Conservation (phyloP, 1,140 invertebrate genomes). For the Nylanderia fulva region DNA sequence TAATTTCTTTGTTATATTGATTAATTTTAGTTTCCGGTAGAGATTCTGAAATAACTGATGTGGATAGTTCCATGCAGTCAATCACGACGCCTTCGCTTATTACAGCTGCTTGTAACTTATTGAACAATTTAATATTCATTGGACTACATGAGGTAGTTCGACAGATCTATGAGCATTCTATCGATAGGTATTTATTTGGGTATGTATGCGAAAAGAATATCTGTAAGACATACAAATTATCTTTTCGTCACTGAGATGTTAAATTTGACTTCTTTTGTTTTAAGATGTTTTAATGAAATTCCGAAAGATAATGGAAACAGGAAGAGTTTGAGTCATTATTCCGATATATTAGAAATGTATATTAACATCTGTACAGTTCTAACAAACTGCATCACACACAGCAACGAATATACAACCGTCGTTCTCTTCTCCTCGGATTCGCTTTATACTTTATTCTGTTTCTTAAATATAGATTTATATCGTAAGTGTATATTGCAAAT, state of each 20-base stretch:
- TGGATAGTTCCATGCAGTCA: slow-evolving; percentile 72
- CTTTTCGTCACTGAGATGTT: neutral
- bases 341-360: slow-evolving; percentile 86
- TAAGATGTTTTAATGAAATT: slow-evolving; percentile 81
- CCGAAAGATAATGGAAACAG: slow-evolving; percentile 76
- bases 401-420: slow-evolving; percentile 80
- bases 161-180: slow-evolving; percentile 80
- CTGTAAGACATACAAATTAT: neutral
- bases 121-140: slow-evolving; percentile 84
- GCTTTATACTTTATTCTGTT: slow-evolving; percentile 81
- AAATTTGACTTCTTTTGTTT: slow-evolving; percentile 44
- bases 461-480: slow-evolving; percentile 84
- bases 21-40: slow-evolving; percentile 65
- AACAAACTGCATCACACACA: slow-evolving; percentile 80
- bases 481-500: slow-evolving; percentile 78
- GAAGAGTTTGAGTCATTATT: slow-evolving; percentile 81
- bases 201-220: slow-evolving; percentile 58
- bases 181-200: slow-evolving; percentile 81
- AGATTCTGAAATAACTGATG: slow-evolving; percentile 71
- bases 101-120: slow-evolving; percentile 81
- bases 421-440: slow-evolving; percentile 84
- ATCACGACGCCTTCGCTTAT: slow-evolving; percentile 85
- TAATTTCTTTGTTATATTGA: neutral
- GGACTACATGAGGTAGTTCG: slow-evolving; percentile 79
- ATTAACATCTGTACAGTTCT: slow-evolving; percentile 83